These are phyloP conservation scores for Ia io DNA, from an alignment of 2,113 vertebrate genomes.

Conservation along the genomic window DNA sequence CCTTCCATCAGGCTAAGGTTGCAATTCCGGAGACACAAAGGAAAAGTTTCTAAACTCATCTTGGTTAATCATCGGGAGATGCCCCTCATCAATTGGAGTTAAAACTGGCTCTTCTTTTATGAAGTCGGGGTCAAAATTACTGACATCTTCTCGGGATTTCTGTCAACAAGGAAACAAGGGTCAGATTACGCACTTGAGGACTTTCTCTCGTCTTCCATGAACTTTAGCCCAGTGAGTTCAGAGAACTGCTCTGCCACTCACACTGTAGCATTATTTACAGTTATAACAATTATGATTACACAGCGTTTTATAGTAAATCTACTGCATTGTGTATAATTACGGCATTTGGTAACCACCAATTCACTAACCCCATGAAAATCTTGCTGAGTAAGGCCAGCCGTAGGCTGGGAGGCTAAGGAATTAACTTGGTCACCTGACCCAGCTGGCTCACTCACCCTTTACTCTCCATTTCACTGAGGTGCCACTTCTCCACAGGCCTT, in stretches of 20 bases:
- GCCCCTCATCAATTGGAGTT: conserved; percentile 93
- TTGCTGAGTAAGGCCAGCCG: conserved; percentile 29
- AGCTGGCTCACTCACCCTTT: not conserved
- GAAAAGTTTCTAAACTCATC: conserved; percentile 98
- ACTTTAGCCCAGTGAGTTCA: not conserved
- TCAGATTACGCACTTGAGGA: not conserved
- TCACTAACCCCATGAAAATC: conserved; percentile 14
- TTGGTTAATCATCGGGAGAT: conserved; percentile 93
- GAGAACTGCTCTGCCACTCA: not conserved
- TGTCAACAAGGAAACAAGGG: conserved; percentile 78
- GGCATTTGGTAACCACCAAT: conserved; percentile 25
- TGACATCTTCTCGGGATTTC: conserved; percentile 97
- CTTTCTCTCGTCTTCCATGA: not conserved
- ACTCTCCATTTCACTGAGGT: not conserved
- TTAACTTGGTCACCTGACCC: not conserved
- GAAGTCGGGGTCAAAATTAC: conserved; percentile 99
- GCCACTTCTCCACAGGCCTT: not conserved
- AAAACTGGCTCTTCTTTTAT: conserved; percentile 95
- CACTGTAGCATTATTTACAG: not conserved
- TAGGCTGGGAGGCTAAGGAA: not conserved
- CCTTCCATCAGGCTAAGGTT: conserved; percentile 71
- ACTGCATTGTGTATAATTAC: not conserved
- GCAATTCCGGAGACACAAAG: conserved; percentile 89
- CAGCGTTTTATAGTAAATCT: not conserved
- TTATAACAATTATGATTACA: not conserved